Conservation (phyloP, 2,113 vertebrate species). For the Amphilophus citrinellus region DNA sequence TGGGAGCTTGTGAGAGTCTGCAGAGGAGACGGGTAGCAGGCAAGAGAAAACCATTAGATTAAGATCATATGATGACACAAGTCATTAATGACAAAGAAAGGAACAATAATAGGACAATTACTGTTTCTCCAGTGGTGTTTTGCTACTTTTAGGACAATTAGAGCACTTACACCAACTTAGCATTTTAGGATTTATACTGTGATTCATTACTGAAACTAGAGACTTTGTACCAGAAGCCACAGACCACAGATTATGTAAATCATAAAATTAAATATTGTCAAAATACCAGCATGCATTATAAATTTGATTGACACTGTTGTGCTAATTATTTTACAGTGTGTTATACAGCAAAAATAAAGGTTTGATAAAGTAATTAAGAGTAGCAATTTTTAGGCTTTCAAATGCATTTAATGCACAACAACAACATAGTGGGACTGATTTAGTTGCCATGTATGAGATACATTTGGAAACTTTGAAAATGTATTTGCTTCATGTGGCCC, state of each 20-base stretch:
- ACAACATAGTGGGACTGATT: neutral
- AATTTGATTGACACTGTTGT: neutral
- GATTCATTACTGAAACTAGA: conserved; percentile 16
- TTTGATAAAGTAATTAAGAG: neutral
- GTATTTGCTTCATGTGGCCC: conserved; percentile 17
- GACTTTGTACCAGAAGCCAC: conserved; percentile 28
- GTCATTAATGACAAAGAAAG: neutral
- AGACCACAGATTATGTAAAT: neutral
- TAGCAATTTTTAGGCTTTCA: neutral
- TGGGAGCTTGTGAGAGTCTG: conserved; percentile 90
- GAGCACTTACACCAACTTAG: neutral
- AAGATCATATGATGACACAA: neutral
- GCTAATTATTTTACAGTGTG: neutral
- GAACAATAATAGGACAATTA: neutral
- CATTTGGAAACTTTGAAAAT: neutral
- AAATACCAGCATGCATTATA: neutral
- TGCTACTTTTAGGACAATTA: neutral
- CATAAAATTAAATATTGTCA: neutral
- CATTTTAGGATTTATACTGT: neutral
- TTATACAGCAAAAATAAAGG: neutral
- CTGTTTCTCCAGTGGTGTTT: neutral
- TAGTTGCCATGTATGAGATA: neutral
- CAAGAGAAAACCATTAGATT: conserved; percentile 3
- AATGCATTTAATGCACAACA: neutral
- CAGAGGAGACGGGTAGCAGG: conserved; percentile 20